Percentiles rank a stretch among this genome's conserved stretches.
phyloP scores from a whole-genome alignment of 2,888 invertebrate genomes.

The Polydrusus tereticollis region DNA sequence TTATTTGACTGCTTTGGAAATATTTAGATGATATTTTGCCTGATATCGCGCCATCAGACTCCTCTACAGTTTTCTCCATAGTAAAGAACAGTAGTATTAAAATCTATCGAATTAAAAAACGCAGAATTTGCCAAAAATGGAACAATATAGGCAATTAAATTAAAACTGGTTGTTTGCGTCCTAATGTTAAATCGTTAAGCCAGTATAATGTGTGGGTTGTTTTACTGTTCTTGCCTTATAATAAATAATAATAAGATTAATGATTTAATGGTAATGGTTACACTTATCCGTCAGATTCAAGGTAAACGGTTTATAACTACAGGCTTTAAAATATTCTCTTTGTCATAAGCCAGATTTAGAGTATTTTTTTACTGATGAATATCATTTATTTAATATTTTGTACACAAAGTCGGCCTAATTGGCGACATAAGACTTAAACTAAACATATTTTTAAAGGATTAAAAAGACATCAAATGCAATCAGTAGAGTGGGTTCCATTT shows the following conservation, averaged over 20 bases:
- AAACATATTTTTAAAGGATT: no score
- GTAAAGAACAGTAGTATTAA: no score
- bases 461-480: no score
- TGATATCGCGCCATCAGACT: no score
- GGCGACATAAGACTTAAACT: no score
- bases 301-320: conserved; percentile 19
- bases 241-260: conserved; percentile 13
- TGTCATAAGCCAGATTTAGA: conserved; percentile 12
- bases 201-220: conserved; percentile 1
- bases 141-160: neutral
- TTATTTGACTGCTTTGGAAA: no score
- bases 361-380: neutral
- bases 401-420: no score
- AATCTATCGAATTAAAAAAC: neutral
- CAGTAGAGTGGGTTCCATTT: no score
- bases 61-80: no score
- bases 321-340: conserved; percentile 9
- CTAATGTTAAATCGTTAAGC: neutral
- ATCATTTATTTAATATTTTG: no score
- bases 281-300: conserved; percentile 18
- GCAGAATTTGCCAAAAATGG: neutral
- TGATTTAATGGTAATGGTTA: conserved; percentile 12
- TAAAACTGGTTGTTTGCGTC: neutral
- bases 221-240: conserved; percentile 1
- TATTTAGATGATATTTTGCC: no score